These are phyloP conservation scores for Oligia latruncula DNA, from an alignment of 2,888 invertebrate genomes.

Conservation along the genomic window DNA sequence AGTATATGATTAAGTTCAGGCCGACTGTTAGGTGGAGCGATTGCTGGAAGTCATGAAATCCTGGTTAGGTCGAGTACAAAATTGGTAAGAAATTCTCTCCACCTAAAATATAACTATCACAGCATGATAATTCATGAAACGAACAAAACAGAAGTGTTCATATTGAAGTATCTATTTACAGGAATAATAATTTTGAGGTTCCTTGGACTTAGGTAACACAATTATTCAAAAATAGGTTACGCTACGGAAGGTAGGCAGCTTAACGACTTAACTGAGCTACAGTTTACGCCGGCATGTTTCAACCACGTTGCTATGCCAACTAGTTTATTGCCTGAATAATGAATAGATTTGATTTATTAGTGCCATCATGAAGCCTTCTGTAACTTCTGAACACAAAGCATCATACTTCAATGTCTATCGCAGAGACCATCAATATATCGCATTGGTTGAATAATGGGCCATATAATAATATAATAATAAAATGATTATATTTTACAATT, in stretches of 20 bases:
- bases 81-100: background rate
- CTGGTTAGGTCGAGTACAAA: background rate
- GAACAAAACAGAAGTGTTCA: background rate
- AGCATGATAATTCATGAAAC: background rate
- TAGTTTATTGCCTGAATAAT: constrained; percentile 55
- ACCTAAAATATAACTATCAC: background rate
- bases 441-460: constrained; percentile 4
- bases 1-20: constrained; percentile 29
- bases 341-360: constrained; percentile 57
- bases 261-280: constrained; percentile 39
- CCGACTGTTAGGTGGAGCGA: background rate
- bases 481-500: no score
- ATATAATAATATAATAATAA: no score
- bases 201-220: background rate
- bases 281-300: constrained; percentile 44
- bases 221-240: constrained; percentile 40
- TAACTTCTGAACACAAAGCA: constrained; percentile 15
- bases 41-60: constrained; percentile 1
- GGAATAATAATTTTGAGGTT: background rate
- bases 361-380: constrained; percentile 24
- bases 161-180: background rate
- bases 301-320: constrained; percentile 55
- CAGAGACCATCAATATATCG: background rate
- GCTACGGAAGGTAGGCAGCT: constrained; percentile 25
- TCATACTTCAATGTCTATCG: constrained; percentile 21